phyloP scores from a whole-genome alignment of 2,113 vertebrate genomes.

The Bos javanicus region DNA sequence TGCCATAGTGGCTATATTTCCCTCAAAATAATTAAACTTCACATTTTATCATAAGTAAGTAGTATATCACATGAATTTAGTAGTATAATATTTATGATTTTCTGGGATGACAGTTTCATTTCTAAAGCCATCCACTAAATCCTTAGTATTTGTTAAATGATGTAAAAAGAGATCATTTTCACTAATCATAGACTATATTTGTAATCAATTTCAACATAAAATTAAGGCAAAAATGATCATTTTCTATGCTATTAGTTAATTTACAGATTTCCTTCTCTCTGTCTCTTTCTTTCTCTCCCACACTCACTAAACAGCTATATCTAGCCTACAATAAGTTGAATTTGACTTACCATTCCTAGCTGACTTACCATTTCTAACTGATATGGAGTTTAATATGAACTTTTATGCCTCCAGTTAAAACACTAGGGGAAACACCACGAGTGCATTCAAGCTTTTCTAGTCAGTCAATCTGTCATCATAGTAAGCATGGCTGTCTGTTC shows the following conservation, averaged over 20 bases:
- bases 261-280: neutral
- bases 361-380: conserved; percentile 17
- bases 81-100: neutral
- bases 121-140: neutral
- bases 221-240: neutral
- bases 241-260: neutral
- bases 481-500: conserved; percentile 68
- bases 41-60: neutral
- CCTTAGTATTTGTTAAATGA: neutral
- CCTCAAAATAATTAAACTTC: conserved; percentile 26
- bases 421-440: conserved; percentile 48
- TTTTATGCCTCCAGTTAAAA: conserved; percentile 58
- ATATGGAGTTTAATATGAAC: conserved; percentile 49
- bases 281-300: neutral
- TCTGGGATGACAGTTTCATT: neutral
- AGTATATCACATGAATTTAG: neutral
- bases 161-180: neutral
- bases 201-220: neutral
- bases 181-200: neutral
- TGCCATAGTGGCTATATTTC: neutral
- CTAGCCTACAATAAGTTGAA: neutral
- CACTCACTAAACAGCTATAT: neutral
- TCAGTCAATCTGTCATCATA: conserved; percentile 74
- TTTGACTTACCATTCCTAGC: conserved; percentile 26
- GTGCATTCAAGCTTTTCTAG: conserved; percentile 64